phyloP scores from a whole-genome alignment of 35 echinoderm and acorn worm genomes.

The Strongylocentrotus purpuratus region DNA sequence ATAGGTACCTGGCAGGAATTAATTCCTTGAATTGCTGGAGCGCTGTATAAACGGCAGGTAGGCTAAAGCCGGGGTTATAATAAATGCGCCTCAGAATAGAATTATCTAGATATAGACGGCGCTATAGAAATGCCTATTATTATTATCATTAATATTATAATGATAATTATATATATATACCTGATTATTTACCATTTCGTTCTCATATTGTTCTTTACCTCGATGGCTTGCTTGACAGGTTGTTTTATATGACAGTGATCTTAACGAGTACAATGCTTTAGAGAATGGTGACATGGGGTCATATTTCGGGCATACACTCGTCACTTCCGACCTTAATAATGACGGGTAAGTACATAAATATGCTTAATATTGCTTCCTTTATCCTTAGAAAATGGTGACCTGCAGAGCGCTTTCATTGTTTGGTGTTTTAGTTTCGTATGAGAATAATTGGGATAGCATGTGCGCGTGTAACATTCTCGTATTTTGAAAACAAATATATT shows the following conservation, averaged over 20 bases:
- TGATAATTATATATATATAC: too few species aligned
- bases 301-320: conserved; percentile 34
- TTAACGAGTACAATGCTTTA: background rate
- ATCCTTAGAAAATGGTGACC: conserved; percentile 2
- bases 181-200: too few species aligned
- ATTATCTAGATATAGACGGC: too few species aligned
- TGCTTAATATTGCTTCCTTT: background rate
- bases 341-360: conserved; percentile 36
- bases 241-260: background rate
- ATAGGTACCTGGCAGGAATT: too few species aligned
- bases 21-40: too few species aligned
- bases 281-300: conserved; percentile 50
- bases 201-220: background rate
- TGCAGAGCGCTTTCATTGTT: background rate
- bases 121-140: too few species aligned
- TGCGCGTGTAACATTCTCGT: background rate
- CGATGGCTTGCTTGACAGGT: background rate
- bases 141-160: too few species aligned
- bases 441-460: background rate
- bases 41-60: too few species aligned
- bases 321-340: conserved; percentile 36
- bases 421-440: background rate
- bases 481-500: background rate
- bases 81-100: too few species aligned
- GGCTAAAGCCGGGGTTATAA: too few species aligned